phyloP scores from a whole-genome alignment of 2,888 invertebrate genomes.

The Eristalis tenax region DNA sequence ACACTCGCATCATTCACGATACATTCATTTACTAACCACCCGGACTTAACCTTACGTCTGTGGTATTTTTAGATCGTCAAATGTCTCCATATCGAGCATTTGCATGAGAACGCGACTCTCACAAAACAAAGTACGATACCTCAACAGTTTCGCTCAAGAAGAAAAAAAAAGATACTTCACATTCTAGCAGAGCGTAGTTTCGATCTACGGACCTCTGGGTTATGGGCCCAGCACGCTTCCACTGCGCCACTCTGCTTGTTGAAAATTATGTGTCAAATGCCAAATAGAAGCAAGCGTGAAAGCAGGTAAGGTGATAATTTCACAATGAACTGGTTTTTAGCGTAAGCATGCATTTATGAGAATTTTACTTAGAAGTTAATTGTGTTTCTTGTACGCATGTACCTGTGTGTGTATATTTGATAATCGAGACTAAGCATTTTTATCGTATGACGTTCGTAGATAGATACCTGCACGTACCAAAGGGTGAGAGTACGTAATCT shows the following conservation, averaged over 20 bases:
- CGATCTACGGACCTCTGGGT: conserved; percentile 83
- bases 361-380: neutral
- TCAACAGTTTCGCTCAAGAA: neutral
- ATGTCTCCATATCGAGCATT: no score
- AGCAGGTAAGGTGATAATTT: neutral
- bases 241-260: conserved; percentile 89
- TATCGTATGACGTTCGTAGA: no score
- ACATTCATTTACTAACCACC: no score
- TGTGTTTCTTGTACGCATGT: neutral
- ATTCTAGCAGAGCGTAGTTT: conserved; percentile 81
- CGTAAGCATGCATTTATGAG: neutral
- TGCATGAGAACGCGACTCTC: no score
- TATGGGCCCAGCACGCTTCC: conserved; percentile 92
- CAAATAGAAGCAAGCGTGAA: neutral
- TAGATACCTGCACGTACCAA: neutral
- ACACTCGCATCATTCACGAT: no score
- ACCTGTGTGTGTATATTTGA: neutral
- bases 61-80: no score
- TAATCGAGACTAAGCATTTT: no score
- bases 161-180: neutral
- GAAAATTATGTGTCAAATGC: neutral
- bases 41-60: no score
- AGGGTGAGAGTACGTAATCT: no score
- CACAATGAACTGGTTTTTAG: neutral
- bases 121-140: no score